Percentiles rank a stretch among this genome's conserved stretches.
Evolutionary conservation across 2,888 invertebrate species (phyloP).

Genomic region (Neoitamus cyanurus): DNA sequence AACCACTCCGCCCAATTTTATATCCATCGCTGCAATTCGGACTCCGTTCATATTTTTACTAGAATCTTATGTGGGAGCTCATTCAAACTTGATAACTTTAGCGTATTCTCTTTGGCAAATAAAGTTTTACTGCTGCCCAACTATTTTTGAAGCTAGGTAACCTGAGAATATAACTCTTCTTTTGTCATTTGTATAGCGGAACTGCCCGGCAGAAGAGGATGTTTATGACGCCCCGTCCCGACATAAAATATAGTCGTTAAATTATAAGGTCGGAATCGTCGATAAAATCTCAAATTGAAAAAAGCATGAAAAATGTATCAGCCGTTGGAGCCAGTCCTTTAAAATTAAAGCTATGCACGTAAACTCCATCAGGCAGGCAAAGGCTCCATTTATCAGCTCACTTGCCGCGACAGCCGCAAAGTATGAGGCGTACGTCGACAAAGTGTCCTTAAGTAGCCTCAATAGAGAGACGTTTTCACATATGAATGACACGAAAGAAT

Average conservation of each 20-base stretch:
- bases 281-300: background rate
- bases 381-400: background rate
- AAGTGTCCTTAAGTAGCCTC: background rate
- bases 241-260: background rate
- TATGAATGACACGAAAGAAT: constrained; percentile 6
- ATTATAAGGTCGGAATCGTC: background rate
- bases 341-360: background rate
- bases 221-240: background rate
- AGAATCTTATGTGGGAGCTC: too few species aligned
- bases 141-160: background rate
- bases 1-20: too few species aligned
- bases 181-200: too few species aligned
- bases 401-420: background rate
- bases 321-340: background rate
- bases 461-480: background rate
- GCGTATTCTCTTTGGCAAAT: too few species aligned
- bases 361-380: background rate
- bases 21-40: too few species aligned
- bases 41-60: too few species aligned
- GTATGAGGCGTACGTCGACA: background rate
- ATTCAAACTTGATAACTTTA: too few species aligned
- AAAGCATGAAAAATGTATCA: background rate
- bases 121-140: background rate
- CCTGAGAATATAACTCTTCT: background rate
- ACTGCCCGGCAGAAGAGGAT: background rate